Evolutionary conservation across 2,888 invertebrate species (phyloP).

Genomic region (Eustalomyia histrio): DNA sequence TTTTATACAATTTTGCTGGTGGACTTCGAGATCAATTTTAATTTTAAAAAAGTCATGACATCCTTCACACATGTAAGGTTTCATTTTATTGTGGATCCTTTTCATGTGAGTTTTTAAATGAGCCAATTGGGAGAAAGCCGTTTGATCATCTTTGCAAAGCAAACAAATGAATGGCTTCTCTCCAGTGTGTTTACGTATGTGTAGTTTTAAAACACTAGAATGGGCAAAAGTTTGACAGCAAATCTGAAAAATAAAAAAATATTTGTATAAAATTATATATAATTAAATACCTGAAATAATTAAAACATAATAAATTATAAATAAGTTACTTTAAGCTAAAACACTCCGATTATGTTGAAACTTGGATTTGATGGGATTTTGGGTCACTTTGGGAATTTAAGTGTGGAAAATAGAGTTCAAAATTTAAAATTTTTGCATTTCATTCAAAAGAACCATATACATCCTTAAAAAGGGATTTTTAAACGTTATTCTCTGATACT

Average conservation of each 20-base stretch:
- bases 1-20: slow-evolving; percentile 81
- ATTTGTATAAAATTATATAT: neutral
- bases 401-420: too few species aligned
- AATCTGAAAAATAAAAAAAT: slow-evolving; percentile 69
- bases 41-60: slow-evolving; percentile 88
- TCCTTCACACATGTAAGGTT: slow-evolving; percentile 87
- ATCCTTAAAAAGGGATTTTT: too few species aligned
- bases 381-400: too few species aligned
- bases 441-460: too few species aligned
- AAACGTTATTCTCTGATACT: too few species aligned
- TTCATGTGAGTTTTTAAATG: slow-evolving; percentile 94
- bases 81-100: slow-evolving; percentile 88
- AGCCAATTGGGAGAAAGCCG: slow-evolving; percentile 89
- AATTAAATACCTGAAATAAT: too few species aligned
- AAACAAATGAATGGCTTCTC: slow-evolving; percentile 90
- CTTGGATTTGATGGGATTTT: too few species aligned
- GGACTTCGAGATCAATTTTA: slow-evolving; percentile 86
- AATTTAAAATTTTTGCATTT: too few species aligned
- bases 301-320: too few species aligned
- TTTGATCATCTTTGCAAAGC: slow-evolving; percentile 83
- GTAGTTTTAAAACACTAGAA: slow-evolving; percentile 90
- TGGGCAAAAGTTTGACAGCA: slow-evolving; percentile 84
- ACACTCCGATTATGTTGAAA: too few species aligned
- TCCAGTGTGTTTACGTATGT: slow-evolving; percentile 90
- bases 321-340: too few species aligned